Evolutionary conservation across 1,140 invertebrate species (phyloP), one percentile per base, ranked within the genome.

Genomic region (Cotesia typhae): DNA sequence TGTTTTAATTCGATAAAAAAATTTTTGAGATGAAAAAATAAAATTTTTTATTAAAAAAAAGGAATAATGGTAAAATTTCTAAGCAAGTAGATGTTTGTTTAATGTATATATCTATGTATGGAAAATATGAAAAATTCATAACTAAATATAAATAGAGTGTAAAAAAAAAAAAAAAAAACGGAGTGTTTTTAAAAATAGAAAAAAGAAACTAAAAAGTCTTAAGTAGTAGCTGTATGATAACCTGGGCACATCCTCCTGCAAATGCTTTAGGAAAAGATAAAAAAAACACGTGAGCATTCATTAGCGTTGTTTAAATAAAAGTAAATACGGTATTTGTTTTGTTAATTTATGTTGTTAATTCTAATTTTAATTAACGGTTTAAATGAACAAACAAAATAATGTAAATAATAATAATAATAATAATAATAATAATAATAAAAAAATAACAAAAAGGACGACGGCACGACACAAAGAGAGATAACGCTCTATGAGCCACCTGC

Each of bases 201-300:
- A 79, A 78, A 83, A 78, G 79, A 79, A 28, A 28, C 28, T 28
- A 28, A 28, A 28, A 81, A 77, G 80, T 86, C 84, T 86, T 87
- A 86, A 86, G 71, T 81, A 86, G 83, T 85, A 86, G 82, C 79
- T 83, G 83, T 83, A 75, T 85, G 77, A 85, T 85, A 87, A 86
- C 84, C 86, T 87, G 86, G 83, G 81, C 83, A 75, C 69, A 85
- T 86, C 85, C 85, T 87, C 86, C 86, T 87, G 85, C 82, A 87
- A 87, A 86, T 85, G 85, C 84, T 83, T 86, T 80, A 85, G 85
- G 82, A 81, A 82, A 85, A 84, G 82, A 85, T 71, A 84, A 63
- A 73, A 72, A 85, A 86, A 84, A 85, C 81, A 82, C 71, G 77
- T 84, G 79, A 81, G 75, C 77, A 82, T 80, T 81, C 73, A 80